Evolutionary conservation across 2,888 invertebrate genomes (phyloP), one percentile per base, ranked within the genome.

Genomic region (Polylopha cassiicola): DNA sequence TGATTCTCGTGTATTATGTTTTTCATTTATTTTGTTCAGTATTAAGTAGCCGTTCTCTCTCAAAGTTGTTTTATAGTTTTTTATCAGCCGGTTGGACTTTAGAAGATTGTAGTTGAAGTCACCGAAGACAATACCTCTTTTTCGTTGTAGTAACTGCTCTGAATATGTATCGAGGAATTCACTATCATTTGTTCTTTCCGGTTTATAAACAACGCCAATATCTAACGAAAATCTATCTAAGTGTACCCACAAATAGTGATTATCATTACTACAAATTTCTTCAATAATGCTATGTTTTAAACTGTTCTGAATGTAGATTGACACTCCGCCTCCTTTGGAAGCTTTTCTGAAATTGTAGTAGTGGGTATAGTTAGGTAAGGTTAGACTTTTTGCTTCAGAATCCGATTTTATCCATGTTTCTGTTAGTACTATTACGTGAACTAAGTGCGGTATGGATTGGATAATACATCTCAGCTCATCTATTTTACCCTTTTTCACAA

Each of bases 341-440:
- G 14, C 6, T 6, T 3, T 17, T 24, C 37, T 29, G 13, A 17
- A 29, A 18, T 30, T 37, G 6, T 23, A 24, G 7, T 13, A 16
- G 8, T 37, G 37, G 3, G 23, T 3, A 6, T 37, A 37, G 6
- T n/a, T 6, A 1, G 29, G 37, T 7, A 30, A 6, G 1, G 11
- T 2, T 2, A 24, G 13, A n/a, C n/a, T 10, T 3, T 7, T 18
- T 14, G 24, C 29, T 14, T 37, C 37, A 4, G 18, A n/a, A 4
- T 23, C 22, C 3, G 37, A 30, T 10, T 37, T 28, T 9, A 37
- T 28, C 37, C 37, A 37, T 0, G 37, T 37, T 11, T 37, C 37
- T 9, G 28, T 28, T 2, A 36, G 6, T 0, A 36, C 6, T 9
- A 36, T 21, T 1, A 36, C 1, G 4, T 36, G 27, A 3, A 36